These are phyloP conservation scores for Nesometra sesokonis DNA, from an alignment of 35 echinoderm and acorn worm genomes.

Conservation along the genomic window DNA sequence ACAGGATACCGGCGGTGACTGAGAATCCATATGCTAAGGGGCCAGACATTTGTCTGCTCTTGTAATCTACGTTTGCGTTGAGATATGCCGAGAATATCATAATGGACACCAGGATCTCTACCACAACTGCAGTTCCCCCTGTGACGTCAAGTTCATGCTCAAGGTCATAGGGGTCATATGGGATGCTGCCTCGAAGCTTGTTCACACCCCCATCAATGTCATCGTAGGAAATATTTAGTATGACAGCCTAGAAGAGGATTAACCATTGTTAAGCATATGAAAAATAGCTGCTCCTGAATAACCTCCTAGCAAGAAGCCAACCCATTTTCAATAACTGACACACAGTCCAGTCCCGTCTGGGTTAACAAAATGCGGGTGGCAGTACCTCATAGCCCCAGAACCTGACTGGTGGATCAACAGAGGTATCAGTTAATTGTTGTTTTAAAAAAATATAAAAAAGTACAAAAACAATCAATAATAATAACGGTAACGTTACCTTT, in stretches of 20 bases:
- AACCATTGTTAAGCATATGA: too few relatives aligned
- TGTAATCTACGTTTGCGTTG: slow-evolving; percentile 59
- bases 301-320: too few relatives aligned
- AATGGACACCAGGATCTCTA: slow-evolving; percentile 55
- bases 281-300: too few relatives aligned
- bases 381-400: too few relatives aligned
- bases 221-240: slow-evolving; percentile 64
- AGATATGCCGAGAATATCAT: slow-evolving; percentile 80
- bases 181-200: slow-evolving; percentile 82
- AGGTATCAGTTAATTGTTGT: too few relatives aligned
- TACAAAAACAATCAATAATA: too few relatives aligned
- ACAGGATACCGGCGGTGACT: slow-evolving; percentile 54
- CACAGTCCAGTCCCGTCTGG: too few relatives aligned
- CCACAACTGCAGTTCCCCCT: slow-evolving; percentile 59
- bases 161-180: slow-evolving; percentile 75
- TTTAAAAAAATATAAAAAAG: too few relatives aligned
- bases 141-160: slow-evolving; percentile 72
- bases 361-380: too few relatives aligned
- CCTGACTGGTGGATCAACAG: too few relatives aligned
- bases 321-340: too few relatives aligned
- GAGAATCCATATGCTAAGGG: slow-evolving; percentile 86
- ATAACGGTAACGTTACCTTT: too few relatives aligned
- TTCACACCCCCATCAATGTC: slow-evolving; percentile 74
- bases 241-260: slow-evolving; percentile 39
- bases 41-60: slow-evolving; percentile 48